These are phyloP conservation scores for Clarias platycephalus DNA, from an alignment of 2,797 vertebrate species.

Conservation along the genomic window DNA sequence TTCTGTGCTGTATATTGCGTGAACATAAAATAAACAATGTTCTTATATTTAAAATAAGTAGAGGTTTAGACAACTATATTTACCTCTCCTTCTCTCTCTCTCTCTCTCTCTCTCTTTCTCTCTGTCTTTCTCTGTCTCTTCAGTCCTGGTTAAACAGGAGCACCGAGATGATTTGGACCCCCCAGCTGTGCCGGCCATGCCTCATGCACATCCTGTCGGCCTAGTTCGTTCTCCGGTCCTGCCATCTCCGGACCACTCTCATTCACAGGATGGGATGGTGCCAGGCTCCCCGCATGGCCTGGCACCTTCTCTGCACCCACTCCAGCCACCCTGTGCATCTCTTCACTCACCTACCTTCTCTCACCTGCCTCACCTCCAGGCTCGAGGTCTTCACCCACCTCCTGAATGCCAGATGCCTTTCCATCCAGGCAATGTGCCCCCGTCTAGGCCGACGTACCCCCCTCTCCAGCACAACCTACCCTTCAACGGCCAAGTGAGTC, in stretches of 20 bases:
- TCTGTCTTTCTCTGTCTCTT: slow-evolving; percentile 47
- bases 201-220: slow-evolving; percentile 73
- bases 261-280: slow-evolving; percentile 82
- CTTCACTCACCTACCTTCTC: slow-evolving; percentile 84
- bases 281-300: slow-evolving; percentile 84
- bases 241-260: slow-evolving; percentile 87
- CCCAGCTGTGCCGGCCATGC: slow-evolving; percentile 76
- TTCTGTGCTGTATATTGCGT: background rate
- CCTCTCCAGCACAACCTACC: slow-evolving; percentile 82
- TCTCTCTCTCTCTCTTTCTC: slow-evolving; percentile 14
- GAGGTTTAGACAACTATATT: background rate
- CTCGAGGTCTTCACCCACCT: slow-evolving; percentile 80
- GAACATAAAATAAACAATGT: background rate
- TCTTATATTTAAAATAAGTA: background rate
- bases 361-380: slow-evolving; percentile 87
- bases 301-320: slow-evolving; percentile 76
- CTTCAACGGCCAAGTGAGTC: slow-evolving; percentile 87
- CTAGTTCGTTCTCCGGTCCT: slow-evolving; percentile 79
- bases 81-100: background rate
- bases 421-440: slow-evolving; percentile 78
- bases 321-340: slow-evolving; percentile 76
- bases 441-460: slow-evolving; percentile 77
- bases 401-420: slow-evolving; percentile 90
- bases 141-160: slow-evolving; percentile 95
- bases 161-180: slow-evolving; percentile 90